Evolutionary conservation across 1,140 invertebrate genomes (phyloP).

Genomic region (Drosophila simulans): DNA sequence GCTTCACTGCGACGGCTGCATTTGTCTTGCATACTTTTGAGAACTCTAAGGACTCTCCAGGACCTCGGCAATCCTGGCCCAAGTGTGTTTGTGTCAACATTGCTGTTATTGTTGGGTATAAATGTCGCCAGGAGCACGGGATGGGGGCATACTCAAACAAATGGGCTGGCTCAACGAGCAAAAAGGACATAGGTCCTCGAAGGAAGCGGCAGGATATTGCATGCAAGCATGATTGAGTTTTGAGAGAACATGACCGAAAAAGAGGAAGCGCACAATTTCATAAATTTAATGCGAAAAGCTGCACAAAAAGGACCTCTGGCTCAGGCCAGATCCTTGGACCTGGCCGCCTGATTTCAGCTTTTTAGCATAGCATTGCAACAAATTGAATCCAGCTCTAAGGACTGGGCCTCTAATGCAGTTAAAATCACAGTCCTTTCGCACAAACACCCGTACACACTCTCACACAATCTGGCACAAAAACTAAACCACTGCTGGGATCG

Average conservation of each 20-base stretch:
- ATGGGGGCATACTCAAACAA: conserved; percentile 39
- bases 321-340: conserved; percentile 11
- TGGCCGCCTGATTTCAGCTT: conserved; percentile 69
- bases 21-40: conserved; percentile 60
- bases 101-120: conserved; percentile 63
- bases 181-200: conserved; percentile 25
- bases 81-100: conserved; percentile 62
- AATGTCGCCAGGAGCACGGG: conserved; percentile 54
- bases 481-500: conserved; percentile 46
- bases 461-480: conserved; percentile 22
- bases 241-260: conserved; percentile 66
- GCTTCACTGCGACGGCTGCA: conserved; percentile 47
- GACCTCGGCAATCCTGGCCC: conserved; percentile 16
- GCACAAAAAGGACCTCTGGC: conserved; percentile 50
- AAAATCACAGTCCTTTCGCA: conserved; percentile 75
- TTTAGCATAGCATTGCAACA: conserved; percentile 80
- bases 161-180: conserved; percentile 42
- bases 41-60: conserved; percentile 14
- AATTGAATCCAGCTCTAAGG: conserved; percentile 70
- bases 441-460: conserved; percentile 24
- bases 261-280: conserved; percentile 76
- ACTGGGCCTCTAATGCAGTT: conserved; percentile 82
- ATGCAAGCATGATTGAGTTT: conserved; percentile 82
- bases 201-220: conserved; percentile 68
- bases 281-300: conserved; percentile 77